Evolutionary conservation across 2,113 vertebrate species (phyloP).

Genomic region (Ochotona curzoniae): DNA sequence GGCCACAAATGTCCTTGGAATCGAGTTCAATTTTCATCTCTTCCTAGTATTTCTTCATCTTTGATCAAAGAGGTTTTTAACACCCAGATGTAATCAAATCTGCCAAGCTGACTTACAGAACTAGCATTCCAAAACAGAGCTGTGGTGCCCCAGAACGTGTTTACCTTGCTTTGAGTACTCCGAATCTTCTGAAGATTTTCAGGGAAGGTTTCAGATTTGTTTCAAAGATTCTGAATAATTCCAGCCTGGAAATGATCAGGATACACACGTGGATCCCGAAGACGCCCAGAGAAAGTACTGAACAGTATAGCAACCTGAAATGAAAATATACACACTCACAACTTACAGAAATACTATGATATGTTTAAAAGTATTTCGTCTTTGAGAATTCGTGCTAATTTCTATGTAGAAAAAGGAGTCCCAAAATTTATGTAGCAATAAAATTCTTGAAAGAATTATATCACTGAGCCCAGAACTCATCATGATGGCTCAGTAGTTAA

Average conservation of each 20-base stretch:
- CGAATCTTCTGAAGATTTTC: constrained; percentile 7
- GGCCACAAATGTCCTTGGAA: neutral
- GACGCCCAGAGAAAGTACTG: constrained; percentile 38
- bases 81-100: constrained; percentile 42
- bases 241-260: neutral
- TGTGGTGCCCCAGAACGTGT: neutral
- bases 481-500: too few relatives aligned
- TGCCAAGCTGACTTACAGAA: constrained; percentile 45
- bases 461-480: too few relatives aligned
- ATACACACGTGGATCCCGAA: constrained; percentile 25
- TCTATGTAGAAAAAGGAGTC: constrained; percentile 2
- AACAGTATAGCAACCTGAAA: neutral
- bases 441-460: constrained; percentile 38
- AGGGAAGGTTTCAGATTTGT: neutral
- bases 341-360: neutral
- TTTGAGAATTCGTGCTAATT: neutral
- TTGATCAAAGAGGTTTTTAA: neutral
- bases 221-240: neutral
- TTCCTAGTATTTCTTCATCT: neutral
- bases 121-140: constrained; percentile 1
- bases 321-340: neutral
- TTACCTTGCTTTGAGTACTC: constrained; percentile 10
- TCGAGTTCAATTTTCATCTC: neutral
- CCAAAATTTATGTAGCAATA: neutral
- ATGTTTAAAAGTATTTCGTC: constrained; percentile 31